A percentile compares a stretch with the other conserved stretches of the same genome.
Evolutionary conservation across 2,113 vertebrate species (phyloP).

Genomic region (Ceyx cyanopectus): DNA sequence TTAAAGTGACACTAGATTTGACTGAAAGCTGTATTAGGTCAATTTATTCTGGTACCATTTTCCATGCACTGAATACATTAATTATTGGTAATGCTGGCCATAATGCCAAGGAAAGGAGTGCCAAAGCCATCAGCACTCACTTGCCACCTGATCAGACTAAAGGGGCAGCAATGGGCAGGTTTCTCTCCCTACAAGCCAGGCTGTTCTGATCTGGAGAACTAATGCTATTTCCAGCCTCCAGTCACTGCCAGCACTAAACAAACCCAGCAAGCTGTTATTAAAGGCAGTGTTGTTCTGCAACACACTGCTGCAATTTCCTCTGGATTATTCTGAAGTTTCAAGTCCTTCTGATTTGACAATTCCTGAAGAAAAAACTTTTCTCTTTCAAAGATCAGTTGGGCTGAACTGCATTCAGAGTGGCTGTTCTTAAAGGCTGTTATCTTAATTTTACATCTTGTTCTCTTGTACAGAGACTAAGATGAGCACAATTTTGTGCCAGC

Average conservation of each 20-base stretch:
- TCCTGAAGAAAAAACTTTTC: neutral
- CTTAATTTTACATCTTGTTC: constrained; percentile 4
- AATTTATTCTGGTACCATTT: neutral
- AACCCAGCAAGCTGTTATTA: neutral
- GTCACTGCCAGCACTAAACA: neutral
- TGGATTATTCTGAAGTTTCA: neutral
- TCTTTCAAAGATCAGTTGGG: neutral
- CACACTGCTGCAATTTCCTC: neutral
- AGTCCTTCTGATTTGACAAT: neutral
- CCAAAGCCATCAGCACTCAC: neutral
- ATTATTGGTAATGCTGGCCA: neutral
- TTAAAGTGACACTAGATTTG: neutral
- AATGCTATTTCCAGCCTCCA: neutral
- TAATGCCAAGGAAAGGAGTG: neutral
- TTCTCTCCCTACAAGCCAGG: neutral
- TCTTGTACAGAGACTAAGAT: neutral
- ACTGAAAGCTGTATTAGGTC: neutral
- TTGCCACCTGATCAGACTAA: neutral
- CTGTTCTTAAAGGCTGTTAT: constrained; percentile 13
- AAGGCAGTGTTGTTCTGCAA: neutral
- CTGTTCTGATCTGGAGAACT: neutral
- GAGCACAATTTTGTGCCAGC: neutral
- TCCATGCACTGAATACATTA: neutral
- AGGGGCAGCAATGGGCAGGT: neutral
- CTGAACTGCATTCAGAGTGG: neutral